Base-by-base conservation (phyloP, 2,888 invertebrate species). In the Exocentrus adspersus region DNA sequence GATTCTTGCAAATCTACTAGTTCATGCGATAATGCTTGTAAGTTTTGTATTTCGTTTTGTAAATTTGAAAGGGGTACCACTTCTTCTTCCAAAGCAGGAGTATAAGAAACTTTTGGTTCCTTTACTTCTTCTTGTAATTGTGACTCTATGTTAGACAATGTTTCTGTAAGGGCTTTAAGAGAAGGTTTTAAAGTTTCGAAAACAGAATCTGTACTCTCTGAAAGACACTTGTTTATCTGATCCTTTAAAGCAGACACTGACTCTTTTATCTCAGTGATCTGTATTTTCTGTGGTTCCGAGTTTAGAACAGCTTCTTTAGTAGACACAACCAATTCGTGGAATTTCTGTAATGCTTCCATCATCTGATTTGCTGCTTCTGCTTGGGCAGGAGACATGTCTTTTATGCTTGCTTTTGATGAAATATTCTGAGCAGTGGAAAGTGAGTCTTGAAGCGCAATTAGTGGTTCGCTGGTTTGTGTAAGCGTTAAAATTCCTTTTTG, bases 1-100 rank as follows among this genome's bases (percentile, higher is more conserved):
- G 41, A 75, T 30, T 14, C 70, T 68, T 28, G 74, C 19, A 21
- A 76, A 32, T 2, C 71, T 1, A 21, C 2, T 2, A 68, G n/a
- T 14, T 67, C 62, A 42, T 62, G 37, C 21, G 24, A 56, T 50
- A 67, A 56, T 5, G 52, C 48, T 19, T 62, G 53, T 9, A 73
- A 20, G 16, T 62, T 17, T 46, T 62, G 61, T 16, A 72, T 52
- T 43, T 72, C 67, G 28, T 60, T 17, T 41, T 61, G 14, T n/a
- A 67, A 19, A 10, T 64, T 51, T n/a, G 53, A 10, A 0, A 67
- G 10, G 5, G 58, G 41, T 37, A 64, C 52, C 10, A 60, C 28
- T 2, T 59, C 24, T 32, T 50, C 24, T 9, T 20, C 5, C 20
- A 30, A 9, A 1, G 12, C 24, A 10, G 32, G 10, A 7, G 19